Evolutionary conservation across 2,888 invertebrate species (phyloP).

Genomic region (Oegoconia quadripuncta): DNA sequence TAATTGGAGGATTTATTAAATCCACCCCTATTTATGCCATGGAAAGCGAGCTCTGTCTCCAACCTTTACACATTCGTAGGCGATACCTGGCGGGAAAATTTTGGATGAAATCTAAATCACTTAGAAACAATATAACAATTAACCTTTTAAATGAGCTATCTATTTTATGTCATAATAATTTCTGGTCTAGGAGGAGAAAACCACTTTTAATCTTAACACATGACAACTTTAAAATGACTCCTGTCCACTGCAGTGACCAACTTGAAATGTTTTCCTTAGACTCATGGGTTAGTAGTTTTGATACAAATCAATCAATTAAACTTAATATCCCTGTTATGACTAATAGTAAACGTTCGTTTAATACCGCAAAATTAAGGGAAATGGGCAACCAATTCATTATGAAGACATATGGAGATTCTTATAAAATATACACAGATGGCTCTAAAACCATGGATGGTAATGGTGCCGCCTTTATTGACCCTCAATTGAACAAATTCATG

Average conservation of each 20-base stretch:
- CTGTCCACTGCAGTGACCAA: background rate
- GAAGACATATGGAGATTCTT: too few relatives aligned
- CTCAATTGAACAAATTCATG: too few relatives aligned
- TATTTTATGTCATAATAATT: background rate
- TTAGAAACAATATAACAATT: background rate
- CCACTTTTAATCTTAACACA: background rate
- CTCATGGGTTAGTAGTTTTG: constrained; percentile 2
- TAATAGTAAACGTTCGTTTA: background rate
- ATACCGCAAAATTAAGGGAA: too few relatives aligned
- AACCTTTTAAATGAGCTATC: background rate
- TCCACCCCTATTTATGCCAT: constrained; percentile 17
- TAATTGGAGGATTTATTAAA: constrained; percentile 16
- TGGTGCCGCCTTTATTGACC: too few relatives aligned
- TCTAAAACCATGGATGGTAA: too few relatives aligned
- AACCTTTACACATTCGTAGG: background rate
- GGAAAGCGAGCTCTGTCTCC: constrained; percentile 14
- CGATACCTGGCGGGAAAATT: background rate
- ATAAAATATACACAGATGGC: too few relatives aligned
- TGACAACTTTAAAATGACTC: background rate
- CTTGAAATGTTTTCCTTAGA: constrained; percentile 1
- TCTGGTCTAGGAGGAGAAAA: background rate
- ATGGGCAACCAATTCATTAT: background rate
- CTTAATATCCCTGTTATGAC: background rate
- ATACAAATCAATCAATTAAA: constrained; percentile 3
- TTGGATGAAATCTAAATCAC: background rate